phyloP scores from a whole-genome alignment of 2,888 invertebrate species.

The Cecidostiba fungosa region DNA sequence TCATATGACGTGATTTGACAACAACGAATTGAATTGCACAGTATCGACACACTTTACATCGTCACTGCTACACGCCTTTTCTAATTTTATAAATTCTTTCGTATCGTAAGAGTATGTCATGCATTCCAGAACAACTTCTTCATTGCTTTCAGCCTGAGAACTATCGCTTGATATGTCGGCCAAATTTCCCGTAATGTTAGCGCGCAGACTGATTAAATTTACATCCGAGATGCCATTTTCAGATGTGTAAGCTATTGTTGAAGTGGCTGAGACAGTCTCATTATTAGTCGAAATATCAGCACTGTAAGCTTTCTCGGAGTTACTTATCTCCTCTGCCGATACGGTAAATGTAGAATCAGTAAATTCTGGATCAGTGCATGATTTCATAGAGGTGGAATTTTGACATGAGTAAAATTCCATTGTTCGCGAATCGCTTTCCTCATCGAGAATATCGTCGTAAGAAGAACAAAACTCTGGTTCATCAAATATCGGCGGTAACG shows the following conservation, averaged over 20 bases:
- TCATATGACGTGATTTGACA: neutral
- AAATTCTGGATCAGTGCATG: neutral
- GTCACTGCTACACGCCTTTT: conserved; percentile 60
- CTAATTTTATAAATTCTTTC: conserved; percentile 71
- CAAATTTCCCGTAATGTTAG: conserved; percentile 64
- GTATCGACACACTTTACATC: neutral
- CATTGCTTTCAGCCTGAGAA: conserved; percentile 24
- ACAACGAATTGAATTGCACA: neutral
- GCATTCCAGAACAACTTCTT: conserved; percentile 56
- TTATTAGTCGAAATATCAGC: conserved; percentile 68
- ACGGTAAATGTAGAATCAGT: conserved; percentile 66
- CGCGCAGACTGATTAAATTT: conserved; percentile 25
- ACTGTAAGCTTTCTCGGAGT: conserved; percentile 61
- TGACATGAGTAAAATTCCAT: conserved; percentile 56
- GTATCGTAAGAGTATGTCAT: conserved; percentile 72
- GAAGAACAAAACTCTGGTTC: conserved; percentile 7
- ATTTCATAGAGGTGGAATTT: conserved; percentile 48
- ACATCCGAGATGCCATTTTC: conserved; percentile 30
- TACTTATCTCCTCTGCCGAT: conserved; percentile 64
- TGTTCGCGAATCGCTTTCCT: conserved; percentile 29
- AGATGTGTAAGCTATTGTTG: neutral
- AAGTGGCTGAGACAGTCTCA: conserved; percentile 37
- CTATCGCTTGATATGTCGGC: conserved; percentile 64
- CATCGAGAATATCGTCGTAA: conserved; percentile 27
- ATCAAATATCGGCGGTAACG: conserved; percentile 29